Base-by-base conservation (phyloP, 2,888 invertebrate genomes). In the Xestoiulus laeticollis region DNA sequence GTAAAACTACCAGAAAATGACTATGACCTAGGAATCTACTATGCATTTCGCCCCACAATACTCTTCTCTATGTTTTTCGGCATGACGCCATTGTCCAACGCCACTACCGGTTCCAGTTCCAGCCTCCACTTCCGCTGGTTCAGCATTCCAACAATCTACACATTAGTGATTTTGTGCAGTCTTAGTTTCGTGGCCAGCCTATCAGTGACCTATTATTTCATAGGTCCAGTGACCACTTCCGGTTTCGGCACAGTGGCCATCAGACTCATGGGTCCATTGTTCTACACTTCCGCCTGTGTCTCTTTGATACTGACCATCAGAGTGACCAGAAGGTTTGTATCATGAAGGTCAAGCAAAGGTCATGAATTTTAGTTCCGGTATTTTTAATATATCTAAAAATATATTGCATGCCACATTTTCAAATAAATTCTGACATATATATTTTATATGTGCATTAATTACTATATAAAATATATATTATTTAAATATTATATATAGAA, bases 201-300 rank as follows among this genome's bases (percentile, higher is more conserved):
- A 1, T 83, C 33, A 22, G 87, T 43, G 14, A n/a, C 30, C 30
- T 38, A 82, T 16, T 87, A 83, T 19, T 78, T 87, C 83, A 16
- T 53, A 19, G 53, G 22, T 12, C 83, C 87, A 14, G 22, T 33
- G 22, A 43, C 83, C n/a, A 43, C 33, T 38, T 48, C 33, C 78
- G 32, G 26, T 26, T 82, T 82, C 22, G 83, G 33, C 1, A 83
- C 87, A 26, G 82, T 87, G 32, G 87, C 87, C 33, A 38, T 82
- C 4, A 82, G 83, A 1, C 87, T 87, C 22, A 38, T 78, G 38
- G 87, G 87, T 1, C 87, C 87, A 1, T 38, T 87, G 19, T 87
- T 87, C 43, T 87, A 87, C 83, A 87, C 83, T 30, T 87, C 87
- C 19, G 78, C 87, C 78, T 82, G 82, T 19, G 38, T 87, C 16